These are phyloP conservation scores for Mastomys natalensis DNA, from an alignment of 2,113 vertebrate genomes.

Conservation along the genomic window DNA sequence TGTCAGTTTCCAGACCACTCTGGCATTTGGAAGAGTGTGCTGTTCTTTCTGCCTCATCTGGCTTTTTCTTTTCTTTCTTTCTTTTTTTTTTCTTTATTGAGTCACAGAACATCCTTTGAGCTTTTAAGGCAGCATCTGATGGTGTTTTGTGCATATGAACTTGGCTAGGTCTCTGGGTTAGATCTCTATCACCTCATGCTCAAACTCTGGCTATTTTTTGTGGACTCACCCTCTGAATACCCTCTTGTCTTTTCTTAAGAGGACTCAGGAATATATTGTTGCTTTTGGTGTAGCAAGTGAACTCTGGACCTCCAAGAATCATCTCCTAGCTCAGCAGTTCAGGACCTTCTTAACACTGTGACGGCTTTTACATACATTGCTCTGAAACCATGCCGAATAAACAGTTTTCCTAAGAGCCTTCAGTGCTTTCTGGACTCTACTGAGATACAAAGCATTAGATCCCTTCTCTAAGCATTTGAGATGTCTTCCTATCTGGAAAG, in stretches of 20 bases:
- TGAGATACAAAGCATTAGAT: neutral
- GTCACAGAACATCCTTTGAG: neutral
- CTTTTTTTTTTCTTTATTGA: neutral
- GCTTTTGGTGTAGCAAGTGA: neutral
- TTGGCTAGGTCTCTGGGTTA: neutral
- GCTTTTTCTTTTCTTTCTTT: neutral
- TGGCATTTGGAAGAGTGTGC: neutral
- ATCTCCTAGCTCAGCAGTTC: neutral
- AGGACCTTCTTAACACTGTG: neutral
- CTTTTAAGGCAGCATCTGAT: neutral
- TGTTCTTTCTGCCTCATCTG: neutral
- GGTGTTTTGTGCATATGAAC: neutral
- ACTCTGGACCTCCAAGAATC: neutral
- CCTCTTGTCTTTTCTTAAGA: neutral
- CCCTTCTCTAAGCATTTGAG: neutral
- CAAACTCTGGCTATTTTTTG: neutral
- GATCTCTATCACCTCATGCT: rapidly evolving
- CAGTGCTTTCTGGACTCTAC: neutral
- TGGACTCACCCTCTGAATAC: neutral
- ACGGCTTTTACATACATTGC: neutral
- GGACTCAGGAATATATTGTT: neutral
- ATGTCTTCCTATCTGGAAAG: neutral
- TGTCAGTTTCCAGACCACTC: neutral
- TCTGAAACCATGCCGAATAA: neutral
- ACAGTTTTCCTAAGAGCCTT: neutral